Base-by-base conservation (phyloP, 1,140 invertebrate species). In the Bombus vancouverensis region DNA sequence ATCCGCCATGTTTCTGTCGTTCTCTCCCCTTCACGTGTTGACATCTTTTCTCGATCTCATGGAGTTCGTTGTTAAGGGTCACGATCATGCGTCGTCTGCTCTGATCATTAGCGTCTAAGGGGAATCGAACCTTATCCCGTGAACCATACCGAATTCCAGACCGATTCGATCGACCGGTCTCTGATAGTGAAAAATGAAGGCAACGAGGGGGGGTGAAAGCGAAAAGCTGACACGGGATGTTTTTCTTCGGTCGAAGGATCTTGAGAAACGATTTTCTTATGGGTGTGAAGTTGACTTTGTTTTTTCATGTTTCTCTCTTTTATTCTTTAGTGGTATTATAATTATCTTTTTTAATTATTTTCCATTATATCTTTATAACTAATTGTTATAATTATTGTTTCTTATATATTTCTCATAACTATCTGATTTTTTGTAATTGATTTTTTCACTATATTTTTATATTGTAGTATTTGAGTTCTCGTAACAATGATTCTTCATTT, bases 51-150 rank as follows among this genome's bases (percentile, higher is more conserved):
- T 80, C 84, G 65, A 80, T 65, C 59, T 79, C 71, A 72, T 83
- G 66, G 57, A 65, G 59, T 62, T 79, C 68, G 70, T 74, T 77
- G 66, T 77, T 77, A 42, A 34, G 39, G 70, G 53, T 85, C 57
- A 57, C 82, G 70, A 62, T 89, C 70, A 76, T 87, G 85, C 73
- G 59, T 87, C 71, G 80, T 83, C 53, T 71, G 80, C 80, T 79
- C 70, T 32, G 85, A 90, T 83, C 85, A 83, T 83, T 78, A 73
- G 25, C 85, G n/a, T 65, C 62, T 65, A 72, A 68, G 39, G 81
- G 66, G 73, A 83, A 82, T 68, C 78, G 76, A 84, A 84, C 66
- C 65, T 66, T 73, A 8, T 57, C 59, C 34, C 59, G 28, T 37
- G 13, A 15, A 47, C 57, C 34, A 10, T 42, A 79, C 1, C 47